Evolutionary conservation across 1,140 invertebrate genomes (phyloP), one percentile per base, ranked within the genome.

Genomic region (Anoplophora glabripennis): DNA sequence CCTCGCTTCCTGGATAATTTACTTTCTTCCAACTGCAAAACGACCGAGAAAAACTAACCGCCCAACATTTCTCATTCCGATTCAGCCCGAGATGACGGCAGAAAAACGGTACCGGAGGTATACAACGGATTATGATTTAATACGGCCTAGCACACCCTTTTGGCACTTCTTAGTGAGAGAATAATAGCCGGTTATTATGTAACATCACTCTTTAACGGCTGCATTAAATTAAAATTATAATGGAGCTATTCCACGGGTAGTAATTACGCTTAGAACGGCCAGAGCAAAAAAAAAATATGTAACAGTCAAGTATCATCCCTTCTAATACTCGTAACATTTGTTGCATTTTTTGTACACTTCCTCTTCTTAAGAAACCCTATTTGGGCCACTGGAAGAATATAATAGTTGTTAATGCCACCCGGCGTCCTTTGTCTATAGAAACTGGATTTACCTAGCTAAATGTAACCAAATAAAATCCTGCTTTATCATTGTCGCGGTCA

Each of bases 81-180:
- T 28, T 28, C 21, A 28, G 21, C 21, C 21, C 21, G 21, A 28
- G 21, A 28, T 28, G 21, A 28, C 21, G 21, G 21, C 21, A 28
- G 21, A 28, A 28, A 28, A 28, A 28, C 21, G 21, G 21, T 28
- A 3, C 21, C 21, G 21, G 21, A 28, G 21, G 21, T 28, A 28
- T 28, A 28, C 21, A 28, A 28, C 21, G 21, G 21, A 28, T 28
- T 28, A 28, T 61, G 59, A 61, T 57, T 45, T 40, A 46, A 37
- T 53, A 47, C n/a, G 46, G 48, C 36, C 56, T 28, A 58, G 21
- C 33, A 18, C 14, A 38, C 8, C 44, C 44, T 46, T 46, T 28
- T 46, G 44, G 28, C 15, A 28, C 44, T 46, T 46, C 44, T 40
- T n/a, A n/a, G 38, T 40, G 44, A 15, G 44, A 46, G 44, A 46